Evolutionary conservation across 2,113 vertebrate species (phyloP), one percentile per base, ranked within the genome.

Genomic region (Bufo bufo): DNA sequence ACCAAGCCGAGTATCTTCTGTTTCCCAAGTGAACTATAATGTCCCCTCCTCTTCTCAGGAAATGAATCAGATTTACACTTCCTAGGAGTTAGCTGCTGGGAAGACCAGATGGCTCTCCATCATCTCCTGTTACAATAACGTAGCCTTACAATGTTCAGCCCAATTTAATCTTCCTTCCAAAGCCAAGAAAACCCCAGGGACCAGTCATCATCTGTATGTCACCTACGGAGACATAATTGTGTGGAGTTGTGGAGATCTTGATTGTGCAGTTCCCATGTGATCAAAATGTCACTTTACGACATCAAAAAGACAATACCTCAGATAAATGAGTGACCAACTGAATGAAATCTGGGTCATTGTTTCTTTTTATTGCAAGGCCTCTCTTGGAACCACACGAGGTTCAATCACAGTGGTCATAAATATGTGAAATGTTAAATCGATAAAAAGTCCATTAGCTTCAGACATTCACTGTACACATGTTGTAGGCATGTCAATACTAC

Each of bases 21-120:
- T 88, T 87, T 83, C 87, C 87, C 87, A 84, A 59, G 81, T 33
- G 52, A 69, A 84, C n/a, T 54, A 19, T 66, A 84, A 82, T 69
- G 20, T 11, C n/a, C 72, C 85, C 77, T 71, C 59, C 81, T 56
- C 11, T 88, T 54, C 82, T 69, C 87, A 84, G 87, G 87, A 88
- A 88, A 88, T 88, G 81, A 88, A 77, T 56, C 59, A 56, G 87
- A 84, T 88, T 88, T 88, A 88, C 87, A 88, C 81, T 88, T 84
- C 81, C 82, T 75, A 84, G 87, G 87, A 88, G 81, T 77, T 88
- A 88, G 82, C 74, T 77, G 74, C 72, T 84, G 82, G 49, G 49
- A 61, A 84, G 81, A 88, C 81, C 87, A 88, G 87, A 88, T 88
- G 87, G 58, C 50, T 78, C 72, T 23, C 19, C 56, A 59, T 69